Evolutionary conservation across 2,888 invertebrate species (phyloP), one percentile per base, ranked within the genome.

Genomic region (Melanotus villosus): DNA sequence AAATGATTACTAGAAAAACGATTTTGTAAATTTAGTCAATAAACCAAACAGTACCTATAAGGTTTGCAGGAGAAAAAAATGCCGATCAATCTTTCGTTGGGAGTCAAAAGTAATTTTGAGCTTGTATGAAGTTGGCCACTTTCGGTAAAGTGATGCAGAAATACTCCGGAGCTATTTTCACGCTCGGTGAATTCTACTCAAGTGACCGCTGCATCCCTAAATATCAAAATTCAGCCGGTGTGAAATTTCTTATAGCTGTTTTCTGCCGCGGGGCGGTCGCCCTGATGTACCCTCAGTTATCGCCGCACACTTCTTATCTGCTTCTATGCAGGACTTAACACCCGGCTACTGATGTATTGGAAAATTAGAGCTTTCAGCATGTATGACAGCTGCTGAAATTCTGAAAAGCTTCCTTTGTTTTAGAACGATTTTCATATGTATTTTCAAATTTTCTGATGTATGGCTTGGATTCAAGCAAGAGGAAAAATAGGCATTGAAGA

Each of bases 181-280:
- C 81, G 81, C 75, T 78, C 72, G 70, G 74, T 77, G 79, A 74
- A 64, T 71, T 73, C 72, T 69, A 73, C 69, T 76, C 76, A 78
- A 80, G 78, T 80, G 79, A 78, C 79, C 80, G 78, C 78, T 80
- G 80, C 81, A 80, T 81, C 82, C 82, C 82, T 82, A 83, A 83
- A 83, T 84, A 82, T 83, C 80, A 82, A 82, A 82, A 83, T 81
- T 80, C 84, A 84, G 76, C 78, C 77, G 81, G 84, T 84, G 84
- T 84, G 83, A 84, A 79, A 78, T 78, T 79, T 78, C 77, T 76
- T 76, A 76, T 76, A 76, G 70, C 69, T 65, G 73, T 72, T 73
- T 73, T 73, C 65, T 59, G 70, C 72, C 63, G 65, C 58, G 57
- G 65, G 71, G 62, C 43, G 34, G 50, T 43, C 36, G 32, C 58